Conservation (phyloP, 2,113 vertebrate species). For the Capreolus pygargus region DNA sequence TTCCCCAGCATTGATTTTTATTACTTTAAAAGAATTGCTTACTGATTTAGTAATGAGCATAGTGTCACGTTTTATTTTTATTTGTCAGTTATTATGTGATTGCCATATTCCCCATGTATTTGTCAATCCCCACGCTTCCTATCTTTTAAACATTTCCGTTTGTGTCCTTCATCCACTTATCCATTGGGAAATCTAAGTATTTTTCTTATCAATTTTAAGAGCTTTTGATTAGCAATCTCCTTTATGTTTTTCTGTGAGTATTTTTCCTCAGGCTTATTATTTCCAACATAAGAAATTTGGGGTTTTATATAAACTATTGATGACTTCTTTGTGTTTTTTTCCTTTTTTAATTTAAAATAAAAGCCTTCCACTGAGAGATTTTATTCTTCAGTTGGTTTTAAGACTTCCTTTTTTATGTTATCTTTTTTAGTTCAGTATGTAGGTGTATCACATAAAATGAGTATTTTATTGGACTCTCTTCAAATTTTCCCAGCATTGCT, state of each 20-base stretch:
- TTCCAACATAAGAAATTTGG: constrained; percentile 7
- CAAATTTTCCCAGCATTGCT: not conserved
- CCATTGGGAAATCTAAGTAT: not conserved
- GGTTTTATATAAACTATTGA: not conserved
- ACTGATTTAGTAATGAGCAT: constrained; percentile 18
- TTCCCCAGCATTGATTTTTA: not conserved
- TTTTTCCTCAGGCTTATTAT: constrained; percentile 8
- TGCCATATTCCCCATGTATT: not conserved
- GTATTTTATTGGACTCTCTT: not conserved
- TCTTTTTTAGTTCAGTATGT: not conserved
- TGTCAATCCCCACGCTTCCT: not conserved
- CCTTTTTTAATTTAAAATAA: not conserved
- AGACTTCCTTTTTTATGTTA: not conserved
- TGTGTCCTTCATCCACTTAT: not conserved
- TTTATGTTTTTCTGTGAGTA: constrained; percentile 23
- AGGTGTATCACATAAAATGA: not conserved
- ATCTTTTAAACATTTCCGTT: not conserved
- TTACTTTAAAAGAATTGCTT: not conserved
- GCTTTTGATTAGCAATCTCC: not conserved
- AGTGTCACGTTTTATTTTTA: not conserved
- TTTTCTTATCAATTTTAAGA: constrained; percentile 12
- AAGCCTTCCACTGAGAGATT: not conserved
- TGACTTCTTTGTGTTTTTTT: constrained; percentile 8
- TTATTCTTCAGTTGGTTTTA: not conserved
- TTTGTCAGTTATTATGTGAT: not conserved